Base-by-base conservation (phyloP, 2,888 invertebrate species). In the Agrochola circellaris region DNA sequence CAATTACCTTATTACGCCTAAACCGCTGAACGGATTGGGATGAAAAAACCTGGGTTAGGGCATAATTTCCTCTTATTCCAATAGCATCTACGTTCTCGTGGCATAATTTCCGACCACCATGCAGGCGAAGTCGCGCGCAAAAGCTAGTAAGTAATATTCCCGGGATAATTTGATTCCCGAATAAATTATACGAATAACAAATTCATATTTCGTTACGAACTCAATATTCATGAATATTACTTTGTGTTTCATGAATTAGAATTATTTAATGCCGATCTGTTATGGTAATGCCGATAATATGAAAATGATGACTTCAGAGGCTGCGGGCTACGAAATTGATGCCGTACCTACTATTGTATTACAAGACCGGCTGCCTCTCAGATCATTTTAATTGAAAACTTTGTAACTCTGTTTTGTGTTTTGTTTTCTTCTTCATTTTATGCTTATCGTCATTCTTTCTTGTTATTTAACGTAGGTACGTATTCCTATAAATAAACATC, bases 221-320 rank as follows among this genome's bases (percentile, higher is more conserved):
- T 78, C 64, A 81, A 81, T 87, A 76, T 88, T 84, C 79, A 84
- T 87, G 82, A 85, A 83, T 64, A 56, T 75, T 58, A 34, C 58
- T 86, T 82, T 79, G 38, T 71, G 69, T 79, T 87, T 84, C 68
- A 73, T 77, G 83, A 84, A 86, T 84, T 83, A 71, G 69, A 82
- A 87, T 72, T 62, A 58, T 82, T 76, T 77, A 75, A 75, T 77
- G 51, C 73, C 66, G 75, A 79, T 88, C 77, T 82, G 86, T 75
- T 86, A 84, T 82, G 87, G 77, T 84, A 86, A 88, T 79, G 45
- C 2, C 15, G 60, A 56, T 87, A 84, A 80, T 75, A 81, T 73
- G 81, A 77, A 69, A 75, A 79, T 81, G 60, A 72, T 76, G 78
- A 79, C 73, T 84, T 78, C 20, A 42, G 73, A n/a, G 70, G 77